Percentiles rank a stretch among this genome's conserved stretches.
phyloP scores from a whole-genome alignment of 37 sponge, comb jelly and placozoan genomes.

The Oopsacas minuta region DNA sequence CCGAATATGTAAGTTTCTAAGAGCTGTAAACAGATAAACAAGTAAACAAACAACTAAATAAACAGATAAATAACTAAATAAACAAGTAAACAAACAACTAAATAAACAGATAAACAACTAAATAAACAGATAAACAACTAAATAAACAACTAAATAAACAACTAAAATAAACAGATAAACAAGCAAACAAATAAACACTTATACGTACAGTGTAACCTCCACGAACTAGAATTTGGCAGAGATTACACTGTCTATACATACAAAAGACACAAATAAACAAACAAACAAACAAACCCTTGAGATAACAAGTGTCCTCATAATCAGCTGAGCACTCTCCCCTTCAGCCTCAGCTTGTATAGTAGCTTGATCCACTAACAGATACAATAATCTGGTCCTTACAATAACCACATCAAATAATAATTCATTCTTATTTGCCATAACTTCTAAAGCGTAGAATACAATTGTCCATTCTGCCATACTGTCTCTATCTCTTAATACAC shows the following conservation, averaged over 20 bases:
- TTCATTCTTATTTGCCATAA: not conserved
- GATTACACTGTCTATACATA: no score
- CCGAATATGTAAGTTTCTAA: not conserved
- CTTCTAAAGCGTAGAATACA: not conserved
- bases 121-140: not conserved
- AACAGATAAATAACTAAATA: not conserved
- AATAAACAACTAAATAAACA: not conserved
- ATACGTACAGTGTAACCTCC: no score
- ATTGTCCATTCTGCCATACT: slow-evolving; percentile 8
- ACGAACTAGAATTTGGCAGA: no score
- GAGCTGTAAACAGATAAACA: not conserved
- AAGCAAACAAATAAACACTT: no score
- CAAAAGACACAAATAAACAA: no score
- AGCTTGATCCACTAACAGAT: not conserved
- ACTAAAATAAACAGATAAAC: not conserved
- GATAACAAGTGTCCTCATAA: not conserved
- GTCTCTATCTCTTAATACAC: not conserved
- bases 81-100: not conserved
- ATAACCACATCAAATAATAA: not conserved
- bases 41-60: not conserved
- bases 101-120: not conserved
- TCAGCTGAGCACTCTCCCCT: not conserved
- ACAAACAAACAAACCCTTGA: not conserved
- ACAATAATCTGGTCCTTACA: not conserved
- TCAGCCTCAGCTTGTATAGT: not conserved